Evolutionary conservation across 37 sponge, comb jelly and placozoan genomes (phyloP).

Genomic region (Ianthella basta): DNA sequence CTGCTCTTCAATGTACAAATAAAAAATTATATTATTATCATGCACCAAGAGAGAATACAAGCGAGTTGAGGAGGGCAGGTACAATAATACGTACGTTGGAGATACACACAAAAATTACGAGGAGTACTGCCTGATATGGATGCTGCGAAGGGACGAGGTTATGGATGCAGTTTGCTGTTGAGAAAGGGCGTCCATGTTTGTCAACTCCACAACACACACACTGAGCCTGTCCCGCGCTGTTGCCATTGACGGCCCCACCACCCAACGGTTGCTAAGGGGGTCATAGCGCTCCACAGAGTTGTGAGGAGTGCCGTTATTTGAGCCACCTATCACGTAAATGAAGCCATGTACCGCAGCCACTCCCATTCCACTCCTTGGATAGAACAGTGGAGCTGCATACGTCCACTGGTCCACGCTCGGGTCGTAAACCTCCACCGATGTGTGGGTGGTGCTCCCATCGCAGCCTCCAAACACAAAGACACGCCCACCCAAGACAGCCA

Average conservation of each 20-base stretch:
- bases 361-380: slow-evolving; percentile 62
- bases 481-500: slow-evolving; percentile 25
- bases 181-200: neutral
- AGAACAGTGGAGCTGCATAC: slow-evolving; percentile 46
- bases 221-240: slow-evolving; percentile 24
- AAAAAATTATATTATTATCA: too few relatives aligned
- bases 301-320: slow-evolving; percentile 42
- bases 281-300: slow-evolving; percentile 62
- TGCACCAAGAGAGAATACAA: too few relatives aligned
- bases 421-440: slow-evolving; percentile 54
- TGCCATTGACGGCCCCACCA: slow-evolving; percentile 43
- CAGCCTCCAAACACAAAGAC: slow-evolving; percentile 59
- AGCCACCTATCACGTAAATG: slow-evolving; percentile 71
- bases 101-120: neutral
- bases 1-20: too few relatives aligned
- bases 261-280: slow-evolving; percentile 67
- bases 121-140: slow-evolving; percentile 6
- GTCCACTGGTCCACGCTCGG: slow-evolving; percentile 66
- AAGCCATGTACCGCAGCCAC: slow-evolving; percentile 44
- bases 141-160: neutral
- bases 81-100: too few relatives aligned
- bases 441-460: slow-evolving; percentile 38
- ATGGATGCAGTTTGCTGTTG: neutral
- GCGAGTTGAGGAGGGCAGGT: too few relatives aligned
- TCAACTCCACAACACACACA: slow-evolving; percentile 23